Evolutionary conservation across 1,140 invertebrate genomes (phyloP).

Genomic region (Rhopalosiphum maidis): DNA sequence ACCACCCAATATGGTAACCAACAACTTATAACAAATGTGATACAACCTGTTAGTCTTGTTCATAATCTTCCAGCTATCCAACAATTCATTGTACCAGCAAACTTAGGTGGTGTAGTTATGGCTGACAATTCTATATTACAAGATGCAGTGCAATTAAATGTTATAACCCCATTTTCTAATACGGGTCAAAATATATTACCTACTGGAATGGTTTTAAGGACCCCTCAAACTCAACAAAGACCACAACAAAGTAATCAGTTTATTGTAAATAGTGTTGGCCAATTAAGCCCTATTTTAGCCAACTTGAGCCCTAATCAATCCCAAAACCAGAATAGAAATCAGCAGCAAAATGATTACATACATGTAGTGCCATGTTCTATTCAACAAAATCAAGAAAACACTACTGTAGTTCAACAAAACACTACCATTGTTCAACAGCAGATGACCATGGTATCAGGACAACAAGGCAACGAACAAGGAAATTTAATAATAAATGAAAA

Average conservation of each 20-base stretch:
- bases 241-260: conserved; percentile 73
- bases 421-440: conserved; percentile 74
- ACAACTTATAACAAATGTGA: conserved; percentile 67
- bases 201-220: conserved; percentile 77
- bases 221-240: conserved; percentile 66
- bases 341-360: conserved; percentile 63
- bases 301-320: conserved; percentile 73
- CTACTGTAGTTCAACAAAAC: conserved; percentile 68
- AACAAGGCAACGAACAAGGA: conserved; percentile 63
- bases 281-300: conserved; percentile 78
- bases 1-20: conserved; percentile 62
- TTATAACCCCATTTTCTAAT: conserved; percentile 76
- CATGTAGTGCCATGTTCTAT: conserved; percentile 79
- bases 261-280: conserved; percentile 76
- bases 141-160: conserved; percentile 77
- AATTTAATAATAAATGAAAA: conserved; percentile 59
- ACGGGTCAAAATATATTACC: conserved; percentile 71
- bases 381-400: conserved; percentile 66
- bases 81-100: conserved; percentile 82
- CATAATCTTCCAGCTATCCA: conserved; percentile 81
- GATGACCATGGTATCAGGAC: conserved; percentile 76
- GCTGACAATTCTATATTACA: conserved; percentile 71
- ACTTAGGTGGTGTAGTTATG: conserved; percentile 78
- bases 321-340: conserved; percentile 34
- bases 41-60: conserved; percentile 81